Percentiles rank a stretch among this genome's conserved stretches.
These are phyloP conservation scores for Pao palembangensis DNA, from an alignment of 2,113 vertebrate genomes.

Conservation along the genomic window DNA sequence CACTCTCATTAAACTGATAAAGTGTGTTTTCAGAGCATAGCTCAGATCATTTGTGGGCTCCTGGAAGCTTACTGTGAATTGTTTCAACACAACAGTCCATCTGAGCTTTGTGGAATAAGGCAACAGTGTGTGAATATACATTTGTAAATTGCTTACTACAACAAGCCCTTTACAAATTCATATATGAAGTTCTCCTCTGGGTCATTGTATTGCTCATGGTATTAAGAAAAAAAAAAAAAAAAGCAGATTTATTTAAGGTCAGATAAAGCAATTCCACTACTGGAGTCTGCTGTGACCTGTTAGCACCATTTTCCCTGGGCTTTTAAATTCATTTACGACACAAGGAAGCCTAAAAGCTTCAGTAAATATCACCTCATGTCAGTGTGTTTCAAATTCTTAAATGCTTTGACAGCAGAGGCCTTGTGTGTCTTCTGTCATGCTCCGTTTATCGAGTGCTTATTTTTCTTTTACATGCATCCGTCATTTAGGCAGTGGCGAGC, in stretches of 20 bases:
- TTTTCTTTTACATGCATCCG: conserved; percentile 27
- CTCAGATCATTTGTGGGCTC: conserved; percentile 24
- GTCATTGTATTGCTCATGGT: conserved; percentile 8
- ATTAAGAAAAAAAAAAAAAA: not conserved
- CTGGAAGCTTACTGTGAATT: not conserved
- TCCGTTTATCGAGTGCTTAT: not conserved
- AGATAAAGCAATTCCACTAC: conserved; percentile 13
- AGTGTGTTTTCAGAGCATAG: conserved; percentile 35
- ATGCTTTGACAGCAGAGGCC: no score
- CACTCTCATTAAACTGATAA: conserved; percentile 62
- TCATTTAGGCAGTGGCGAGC: conserved; percentile 48
- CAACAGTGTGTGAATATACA: no score
- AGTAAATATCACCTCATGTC: no score
- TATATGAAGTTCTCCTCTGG: no score
- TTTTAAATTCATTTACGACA: no score
- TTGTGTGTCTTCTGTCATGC: conserved; percentile 35
- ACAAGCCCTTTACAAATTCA: no score
- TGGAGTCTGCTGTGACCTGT: conserved; percentile 6
- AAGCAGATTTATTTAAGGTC: conserved; percentile 5
- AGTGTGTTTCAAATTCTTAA: no score
- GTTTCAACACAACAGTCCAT: conserved; percentile 1
- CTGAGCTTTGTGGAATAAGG: not conserved
- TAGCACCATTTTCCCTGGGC: conserved; percentile 37
- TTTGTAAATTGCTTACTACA: no score
- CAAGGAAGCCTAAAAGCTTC: no score